Percentiles rank a stretch among this genome's conserved stretches.
phyloP scores from a whole-genome alignment of 1,140 invertebrate genomes.

The Achroia grisella region DNA sequence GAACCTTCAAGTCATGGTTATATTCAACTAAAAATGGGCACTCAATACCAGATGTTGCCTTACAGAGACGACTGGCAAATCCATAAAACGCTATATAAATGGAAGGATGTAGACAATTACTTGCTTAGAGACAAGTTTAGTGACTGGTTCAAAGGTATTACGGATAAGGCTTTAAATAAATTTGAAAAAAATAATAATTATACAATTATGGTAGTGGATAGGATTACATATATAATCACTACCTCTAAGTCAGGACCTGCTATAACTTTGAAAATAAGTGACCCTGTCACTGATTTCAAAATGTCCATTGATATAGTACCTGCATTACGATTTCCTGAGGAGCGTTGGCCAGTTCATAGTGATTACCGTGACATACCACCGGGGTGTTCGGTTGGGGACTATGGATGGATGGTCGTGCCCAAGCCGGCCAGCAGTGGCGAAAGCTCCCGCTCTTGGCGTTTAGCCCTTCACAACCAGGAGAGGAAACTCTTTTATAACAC shows the following conservation, averaged over 20 bases:
- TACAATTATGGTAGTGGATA: conserved; percentile 10
- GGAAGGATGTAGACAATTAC: conserved; percentile 37
- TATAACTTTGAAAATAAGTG: conserved; percentile 47
- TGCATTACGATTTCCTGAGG: conserved; percentile 49
- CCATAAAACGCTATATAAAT: conserved; percentile 36
- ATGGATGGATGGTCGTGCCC: conserved; percentile 23
- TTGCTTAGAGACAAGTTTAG: conserved; percentile 52
- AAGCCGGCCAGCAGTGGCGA: conserved; percentile 37
- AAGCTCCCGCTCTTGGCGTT: conserved; percentile 38
- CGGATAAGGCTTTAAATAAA: conserved; percentile 28
- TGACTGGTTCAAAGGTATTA: conserved; percentile 56
- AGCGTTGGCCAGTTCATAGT: conserved; percentile 27
- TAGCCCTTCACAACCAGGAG: conserved; percentile 47
- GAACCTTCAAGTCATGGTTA: conserved; percentile 31
- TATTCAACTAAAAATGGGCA: conserved; percentile 36
- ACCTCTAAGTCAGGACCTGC: conserved; percentile 61
- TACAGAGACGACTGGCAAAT: conserved; percentile 30
- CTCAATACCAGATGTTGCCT: conserved; percentile 31
- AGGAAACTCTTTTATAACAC: conserved; percentile 30
- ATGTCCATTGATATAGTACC: conserved; percentile 67
- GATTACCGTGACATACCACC: conserved; percentile 25
- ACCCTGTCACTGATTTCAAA: conserved; percentile 17
- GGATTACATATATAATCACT: conserved; percentile 23
- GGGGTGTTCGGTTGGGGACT: conserved; percentile 26
- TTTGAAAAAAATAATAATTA: conserved; percentile 8